phyloP scores from a whole-genome alignment of 2,888 invertebrate species.

The Drosophila pseudotakahashii region DNA sequence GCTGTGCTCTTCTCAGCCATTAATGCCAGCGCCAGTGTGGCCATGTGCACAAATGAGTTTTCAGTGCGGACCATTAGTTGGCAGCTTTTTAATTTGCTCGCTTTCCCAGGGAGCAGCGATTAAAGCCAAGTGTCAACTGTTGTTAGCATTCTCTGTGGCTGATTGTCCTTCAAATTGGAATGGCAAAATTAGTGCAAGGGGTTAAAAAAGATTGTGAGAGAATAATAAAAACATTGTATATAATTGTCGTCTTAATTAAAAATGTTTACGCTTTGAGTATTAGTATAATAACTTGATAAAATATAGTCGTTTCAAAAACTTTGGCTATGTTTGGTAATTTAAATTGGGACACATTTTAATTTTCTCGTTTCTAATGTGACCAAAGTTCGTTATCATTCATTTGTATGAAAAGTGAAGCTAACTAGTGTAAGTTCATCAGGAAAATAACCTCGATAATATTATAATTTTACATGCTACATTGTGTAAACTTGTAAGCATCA shows the following conservation, averaged over 20 bases:
- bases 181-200: slow-evolving; percentile 7
- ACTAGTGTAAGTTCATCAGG: too few relatives aligned
- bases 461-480: neutral
- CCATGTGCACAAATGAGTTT: slow-evolving; percentile 60
- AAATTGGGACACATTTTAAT: neutral
- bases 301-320: too few relatives aligned
- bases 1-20: slow-evolving; percentile 8
- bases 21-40: slow-evolving; percentile 33
- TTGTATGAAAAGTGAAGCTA: too few relatives aligned
- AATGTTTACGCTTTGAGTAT: too few relatives aligned
- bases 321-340: neutral
- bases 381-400: neutral
- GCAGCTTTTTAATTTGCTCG: slow-evolving; percentile 63
- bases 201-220: neutral
- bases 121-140: slow-evolving; percentile 41
- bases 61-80: slow-evolving; percentile 58
- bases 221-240: neutral
- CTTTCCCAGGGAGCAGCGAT: slow-evolving; percentile 14
- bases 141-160: slow-evolving; percentile 21
- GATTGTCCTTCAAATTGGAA: slow-evolving; percentile 35
- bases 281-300: too few relatives aligned
- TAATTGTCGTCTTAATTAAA: neutral
- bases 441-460: neutral
- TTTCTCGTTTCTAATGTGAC: neutral
- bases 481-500: neutral